phyloP scores from a whole-genome alignment of 2,797 vertebrate genomes.

The Channa striata region DNA sequence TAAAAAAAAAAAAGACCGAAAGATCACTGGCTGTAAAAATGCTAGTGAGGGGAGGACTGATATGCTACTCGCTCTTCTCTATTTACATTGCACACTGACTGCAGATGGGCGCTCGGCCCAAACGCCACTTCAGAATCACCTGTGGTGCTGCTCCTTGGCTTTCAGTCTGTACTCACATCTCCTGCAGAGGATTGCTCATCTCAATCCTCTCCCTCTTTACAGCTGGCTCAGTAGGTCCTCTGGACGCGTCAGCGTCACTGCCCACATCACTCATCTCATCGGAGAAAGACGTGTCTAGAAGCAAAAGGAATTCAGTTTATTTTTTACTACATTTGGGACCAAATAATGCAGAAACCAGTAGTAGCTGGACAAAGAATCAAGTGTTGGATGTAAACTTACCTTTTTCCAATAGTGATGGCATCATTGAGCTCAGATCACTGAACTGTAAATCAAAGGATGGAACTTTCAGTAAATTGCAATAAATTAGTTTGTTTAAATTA shows the following conservation, averaged over 20 bases:
- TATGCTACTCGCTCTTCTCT: conserved; percentile 60
- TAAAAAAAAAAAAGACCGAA: conserved; percentile 44
- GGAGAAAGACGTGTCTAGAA: conserved; percentile 85
- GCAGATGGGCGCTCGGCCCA: conserved; percentile 25
- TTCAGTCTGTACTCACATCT: conserved; percentile 82
- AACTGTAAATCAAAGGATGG: conserved; percentile 86
- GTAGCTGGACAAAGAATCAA: no score
- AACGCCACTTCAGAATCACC: conserved; percentile 10
- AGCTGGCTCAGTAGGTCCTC: conserved; percentile 85
- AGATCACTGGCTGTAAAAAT: conserved; percentile 33
- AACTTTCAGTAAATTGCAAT: no score
- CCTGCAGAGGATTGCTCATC: conserved; percentile 91
- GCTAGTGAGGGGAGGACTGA: conserved; percentile 49
- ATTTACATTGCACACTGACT: conserved; percentile 70
- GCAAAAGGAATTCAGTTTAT: no score
- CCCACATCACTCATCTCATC: conserved; percentile 89
- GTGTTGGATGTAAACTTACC: conserved; percentile 82
- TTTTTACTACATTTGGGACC: no score
- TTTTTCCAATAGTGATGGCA: conserved; percentile 92
- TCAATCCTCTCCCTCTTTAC: conserved; percentile 95
- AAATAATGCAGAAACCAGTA: no score
- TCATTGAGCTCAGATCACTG: conserved; percentile 92
- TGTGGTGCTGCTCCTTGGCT: conserved; percentile 28
- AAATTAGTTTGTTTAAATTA: no score
- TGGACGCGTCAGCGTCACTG: conserved; percentile 83